Evolutionary conservation across 1,140 invertebrate species (phyloP), one percentile per base, ranked within the genome.

Genomic region (Neodiprion virginianus): DNA sequence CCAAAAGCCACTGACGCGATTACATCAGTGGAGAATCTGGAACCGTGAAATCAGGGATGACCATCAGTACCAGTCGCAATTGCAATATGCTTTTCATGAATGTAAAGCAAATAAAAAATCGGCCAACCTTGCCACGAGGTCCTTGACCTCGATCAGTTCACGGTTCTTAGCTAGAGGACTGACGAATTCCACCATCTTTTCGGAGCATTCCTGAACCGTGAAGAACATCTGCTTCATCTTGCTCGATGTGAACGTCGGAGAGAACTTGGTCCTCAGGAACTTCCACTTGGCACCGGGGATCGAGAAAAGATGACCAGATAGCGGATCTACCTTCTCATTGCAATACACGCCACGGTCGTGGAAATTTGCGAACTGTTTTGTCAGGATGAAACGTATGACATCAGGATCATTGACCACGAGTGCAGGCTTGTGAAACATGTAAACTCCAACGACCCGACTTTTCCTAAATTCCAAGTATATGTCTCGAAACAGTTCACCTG

Each of bases 1-100:
- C 92, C 92, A 79, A 92, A 93, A 14, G 88, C 89, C 73, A 89
- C 89, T 12, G 86, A 87, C 11, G 89, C 89, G 47, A 93, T 92
- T 1, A 90, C 87, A 78, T 93, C 92, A 70, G 91, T 90, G 1
- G 89, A 89, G 75, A 88, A 92, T 21, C 87, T 83, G 3, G 5
- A 40, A 40, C 2, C 28, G 28, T 3, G 5, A 40, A 50, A 84
- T 74, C 70, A 40, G 2, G 28, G 28, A 40, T 40, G 2, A 5
- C 28, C 28, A 40, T 40, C 28, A 40, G 28, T 4, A 40, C 28
- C 28, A 40, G 2, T 40, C 28, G 28, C 28, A 40, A 40, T 40
- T 40, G 28, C 28, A 40, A 40, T 3, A 40, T 40, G 5, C 28
- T 40, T 40, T 40, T 5, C 28, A 40, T 5, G 28, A 40, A 40